Evolutionary conservation across 2,888 invertebrate genomes (phyloP).

Genomic region (Agrotis exclamationis): DNA sequence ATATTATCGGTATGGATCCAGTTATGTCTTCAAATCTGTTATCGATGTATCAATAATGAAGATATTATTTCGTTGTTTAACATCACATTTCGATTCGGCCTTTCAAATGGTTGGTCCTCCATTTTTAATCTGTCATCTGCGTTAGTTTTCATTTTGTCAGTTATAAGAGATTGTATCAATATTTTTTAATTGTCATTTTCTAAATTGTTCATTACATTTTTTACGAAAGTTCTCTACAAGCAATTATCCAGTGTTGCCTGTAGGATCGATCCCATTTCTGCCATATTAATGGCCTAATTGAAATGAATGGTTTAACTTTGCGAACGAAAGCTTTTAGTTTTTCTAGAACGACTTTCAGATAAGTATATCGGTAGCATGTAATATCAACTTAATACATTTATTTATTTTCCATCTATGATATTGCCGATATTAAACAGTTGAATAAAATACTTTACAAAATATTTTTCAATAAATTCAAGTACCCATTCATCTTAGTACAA

Average conservation of each 20-base stretch:
- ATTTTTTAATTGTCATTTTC: neutral
- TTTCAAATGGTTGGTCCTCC: neutral
- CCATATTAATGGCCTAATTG: too few species aligned
- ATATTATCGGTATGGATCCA: slow-evolving; percentile 29
- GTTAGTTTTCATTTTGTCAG: neutral
- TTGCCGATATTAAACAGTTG: too few species aligned
- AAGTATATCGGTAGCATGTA: neutral
- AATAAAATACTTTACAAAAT: too few species aligned
- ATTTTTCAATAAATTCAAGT: neutral
- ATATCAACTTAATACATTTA: neutral
- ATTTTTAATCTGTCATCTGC: neutral
- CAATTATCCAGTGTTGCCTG: too few species aligned
- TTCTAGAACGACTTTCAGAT: neutral
- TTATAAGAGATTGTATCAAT: neutral
- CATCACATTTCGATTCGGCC: neutral
- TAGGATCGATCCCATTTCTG: too few species aligned
- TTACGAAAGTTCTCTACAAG: neutral
- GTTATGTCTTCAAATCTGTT: slow-evolving; percentile 9
- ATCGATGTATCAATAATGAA: neutral
- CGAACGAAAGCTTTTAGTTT: too few species aligned
- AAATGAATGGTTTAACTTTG: too few species aligned
- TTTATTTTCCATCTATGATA: neutral
- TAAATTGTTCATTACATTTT: neutral
- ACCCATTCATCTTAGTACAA: neutral
- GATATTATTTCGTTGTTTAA: neutral